A percentile compares a stretch with the other conserved stretches of the same genome.
Conservation (phyloP, 2,888 invertebrate genomes). For the Plebejus argus region DNA sequence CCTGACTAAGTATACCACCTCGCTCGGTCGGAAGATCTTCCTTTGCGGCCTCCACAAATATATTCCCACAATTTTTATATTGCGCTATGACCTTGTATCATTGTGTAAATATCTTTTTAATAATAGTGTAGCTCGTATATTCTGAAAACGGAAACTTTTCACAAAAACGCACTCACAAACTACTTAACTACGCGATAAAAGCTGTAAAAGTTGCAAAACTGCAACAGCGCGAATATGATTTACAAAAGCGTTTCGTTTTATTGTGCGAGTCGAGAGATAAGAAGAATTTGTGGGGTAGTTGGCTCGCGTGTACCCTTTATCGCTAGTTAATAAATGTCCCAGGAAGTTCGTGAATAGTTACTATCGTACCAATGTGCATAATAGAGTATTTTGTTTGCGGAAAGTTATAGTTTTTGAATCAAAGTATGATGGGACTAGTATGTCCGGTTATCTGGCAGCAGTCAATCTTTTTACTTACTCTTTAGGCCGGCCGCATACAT, state of each 20-base stretch:
- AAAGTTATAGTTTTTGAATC: not conserved
- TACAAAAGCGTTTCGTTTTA: slow-evolving; percentile 25
- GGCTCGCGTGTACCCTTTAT: slow-evolving; percentile 73
- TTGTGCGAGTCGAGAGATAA: slow-evolving; percentile 33
- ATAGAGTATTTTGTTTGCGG: not conserved
- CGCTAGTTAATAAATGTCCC: slow-evolving; percentile 76
- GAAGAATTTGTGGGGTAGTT: slow-evolving; percentile 44
- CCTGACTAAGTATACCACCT: no score
- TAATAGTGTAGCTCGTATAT: no score
- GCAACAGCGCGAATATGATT: slow-evolving; percentile 24
- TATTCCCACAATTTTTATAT: no score
- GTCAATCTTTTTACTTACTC: no score
- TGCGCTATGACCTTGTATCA: no score
- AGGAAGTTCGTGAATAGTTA: slow-evolving; percentile 65
- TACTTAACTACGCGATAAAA: not conserved
- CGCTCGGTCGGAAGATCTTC: no score
- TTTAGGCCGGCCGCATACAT: no score
- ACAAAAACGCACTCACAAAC: not conserved
- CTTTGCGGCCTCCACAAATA: no score
- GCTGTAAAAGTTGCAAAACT: slow-evolving; percentile 6
- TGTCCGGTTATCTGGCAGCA: no score
- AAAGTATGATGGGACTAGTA: not conserved
- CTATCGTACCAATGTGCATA: slow-evolving; percentile 36
- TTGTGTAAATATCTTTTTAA: no score
- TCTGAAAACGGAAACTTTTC: not conserved